Percentiles rank a stretch among this genome's conserved stretches.
phyloP scores from a whole-genome alignment of 2,888 invertebrate species.

The Plebejus melissa region DNA sequence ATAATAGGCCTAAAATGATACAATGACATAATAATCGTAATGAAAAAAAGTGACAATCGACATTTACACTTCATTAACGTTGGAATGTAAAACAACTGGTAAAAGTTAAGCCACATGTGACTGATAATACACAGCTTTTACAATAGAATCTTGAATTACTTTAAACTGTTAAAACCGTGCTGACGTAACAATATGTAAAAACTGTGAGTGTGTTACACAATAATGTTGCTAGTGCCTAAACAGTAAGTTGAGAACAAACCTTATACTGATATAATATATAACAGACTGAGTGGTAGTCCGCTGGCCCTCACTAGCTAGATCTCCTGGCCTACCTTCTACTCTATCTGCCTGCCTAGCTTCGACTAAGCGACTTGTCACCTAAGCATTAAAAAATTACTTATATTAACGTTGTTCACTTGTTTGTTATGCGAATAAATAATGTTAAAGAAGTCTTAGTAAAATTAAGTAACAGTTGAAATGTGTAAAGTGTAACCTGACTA shows the following conservation, averaged over 20 bases:
- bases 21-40: not conserved
- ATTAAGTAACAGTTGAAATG: not conserved
- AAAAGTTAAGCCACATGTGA: constrained; percentile 42
- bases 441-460: constrained; percentile 6
- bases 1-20: constrained; percentile 14
- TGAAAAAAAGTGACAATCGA: not conserved
- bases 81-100: constrained; percentile 21
- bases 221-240: constrained; percentile 57
- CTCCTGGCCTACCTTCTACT: constrained; percentile 65
- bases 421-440: constrained; percentile 18
- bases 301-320: constrained; percentile 70
- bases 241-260: constrained; percentile 66
- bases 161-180: constrained; percentile 37
- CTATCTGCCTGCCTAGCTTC: constrained; percentile 76
- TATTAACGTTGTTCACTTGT: constrained; percentile 23
- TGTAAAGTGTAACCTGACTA: not conserved
- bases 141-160: constrained; percentile 42
- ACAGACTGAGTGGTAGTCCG: constrained; percentile 60
- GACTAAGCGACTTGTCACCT: constrained; percentile 75
- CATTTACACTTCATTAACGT: constrained; percentile 5
- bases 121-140: constrained; percentile 63
- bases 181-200: constrained; percentile 62
- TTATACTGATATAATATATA: constrained; percentile 50
- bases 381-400: constrained; percentile 64
- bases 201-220: constrained; percentile 60